Evolutionary conservation across 2,113 vertebrate species (phyloP), one percentile per base, ranked within the genome.

Genomic region (Cebus imitator): DNA sequence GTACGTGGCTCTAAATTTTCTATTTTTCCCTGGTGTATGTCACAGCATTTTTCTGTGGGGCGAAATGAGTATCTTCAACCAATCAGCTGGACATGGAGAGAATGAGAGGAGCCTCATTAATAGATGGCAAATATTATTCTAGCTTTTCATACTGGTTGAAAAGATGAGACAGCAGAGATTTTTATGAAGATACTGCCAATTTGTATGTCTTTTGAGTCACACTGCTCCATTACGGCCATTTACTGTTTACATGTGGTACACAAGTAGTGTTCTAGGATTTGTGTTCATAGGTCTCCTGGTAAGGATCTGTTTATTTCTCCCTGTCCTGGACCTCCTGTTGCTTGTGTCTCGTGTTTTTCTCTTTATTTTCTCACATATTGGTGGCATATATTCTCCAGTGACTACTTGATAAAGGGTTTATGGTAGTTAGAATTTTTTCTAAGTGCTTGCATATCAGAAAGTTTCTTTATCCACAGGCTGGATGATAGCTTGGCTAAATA

Each of bases 381-480:
- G 43, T 82, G 35, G 11, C 37, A 23, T 27, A 70, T 6, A 87
- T 72, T 73, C 21, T 82, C 8, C 21, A 81, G 35, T 57, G 32
- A 21, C 30, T 87, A 23, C 4, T 43, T 95, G 73, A 86, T 52
- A 48, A 48, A 82, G 6, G 20, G 52, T 79, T 83, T 27, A 21
- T 81, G 40, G 83, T 86, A 58, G 32, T 40, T 66, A 75, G 50
- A 37, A 81, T 57, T 32, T 72, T 40, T 57, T 95, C 37, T 50
- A 30, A 45, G 37, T 88, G 57, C 17, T 84, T 76, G 17, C 32
- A 2, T 81, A 35, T 58, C 25, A 82, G 58, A 94, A 85, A 64
- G 90, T 75, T 78, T 96, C 11, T 97, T 93, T 58, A 40, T 96
- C 57, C 12, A 90, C 27, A 17, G 75, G 61, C 27, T 32, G 13